Base-by-base conservation (phyloP, 2,797 vertebrate species). In the Gobionotothen gibberifrons region DNA sequence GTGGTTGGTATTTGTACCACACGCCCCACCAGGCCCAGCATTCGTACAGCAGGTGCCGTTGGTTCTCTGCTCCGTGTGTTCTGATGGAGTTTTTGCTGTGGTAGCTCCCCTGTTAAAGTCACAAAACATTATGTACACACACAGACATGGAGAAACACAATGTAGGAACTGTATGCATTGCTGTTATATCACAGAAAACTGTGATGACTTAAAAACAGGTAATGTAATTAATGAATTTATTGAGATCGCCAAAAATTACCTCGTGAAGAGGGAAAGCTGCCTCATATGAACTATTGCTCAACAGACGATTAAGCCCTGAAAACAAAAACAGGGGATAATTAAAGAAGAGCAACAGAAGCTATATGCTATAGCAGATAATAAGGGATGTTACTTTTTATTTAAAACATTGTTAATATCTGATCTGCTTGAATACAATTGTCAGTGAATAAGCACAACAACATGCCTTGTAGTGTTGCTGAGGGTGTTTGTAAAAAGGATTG, bases 11-110 rank as follows among this genome's bases (percentile, higher is more conserved):
- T 82, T 98, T 98, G 89, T 97, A 98, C 97, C 97, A 98, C 39
- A 97, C 96, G 1, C 96, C 94, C 97, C 97, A 98, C 89, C 96
- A 97, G 55, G 97, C 97, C 97, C 97, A 98, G 78, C 96, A 97
- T 67, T 97, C 97, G 0, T 97, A 97, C 29, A 98, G 94, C 40
- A 98, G 90, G 79, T 98, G 97, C 52, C 97, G 94, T 74, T 98
- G 96, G 94, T 98, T 98, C 79, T 97, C 96, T 0, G 97, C 96
- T 75, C 97, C 97, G 0, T 98, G 97, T 4, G 95, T 97, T 87
- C 93, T 93, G 89, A 98, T 95, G 9, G 97, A 95, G 89, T 97
- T 97, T 85, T 96, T 97, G 92, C 97, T 97, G 93, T 95, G 96
- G 85, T 97, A 97, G 91, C 95, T 95, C 80, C 97, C 97, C 97